Base-by-base conservation (phyloP, 2,113 vertebrate genomes). In the Ciconia maguari region DNA sequence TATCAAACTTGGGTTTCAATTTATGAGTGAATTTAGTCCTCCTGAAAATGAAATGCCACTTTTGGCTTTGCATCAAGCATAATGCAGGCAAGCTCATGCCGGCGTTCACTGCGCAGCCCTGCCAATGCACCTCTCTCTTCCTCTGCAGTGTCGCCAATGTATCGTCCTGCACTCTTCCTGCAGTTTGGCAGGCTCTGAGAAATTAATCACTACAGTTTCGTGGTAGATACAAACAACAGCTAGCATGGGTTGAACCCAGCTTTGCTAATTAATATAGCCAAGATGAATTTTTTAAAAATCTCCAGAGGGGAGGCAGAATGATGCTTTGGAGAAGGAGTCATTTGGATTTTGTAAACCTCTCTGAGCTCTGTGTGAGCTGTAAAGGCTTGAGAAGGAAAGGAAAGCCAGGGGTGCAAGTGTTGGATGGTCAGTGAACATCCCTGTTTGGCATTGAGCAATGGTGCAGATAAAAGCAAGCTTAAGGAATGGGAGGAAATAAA, bases 31-130 rank as follows among this genome's bases (percentile, higher is more conserved):
- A 20, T 78, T 44, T 51, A 62, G 58, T 36, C 60, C 66, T 79
- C 32, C 57, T 76, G 76, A 29, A 86, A 57, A 38, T 3, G 34
- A 54, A 83, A 26, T 2, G 1, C 29, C 2, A 3, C 34, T 66
- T 48, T 11, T 82, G 75, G 79, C 79, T 75, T 60, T 66, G 42
- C 57, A 17, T 61, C 57, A 62, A 36, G 80, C 72, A 48, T 7
- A 3, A 57, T 46, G 58, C 84, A 32, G 38, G 71, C 27, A 16
- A 29, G 30, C 21, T 64, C 44, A 2, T 6, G 58, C 44, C 1
- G 1, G 11, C 2, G 0, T 29, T 52, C 22, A 4, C 44, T 6
- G 0, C 1, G 2, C 89, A 52, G 42, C 42, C 49, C 60, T 75
- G 36, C 29, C 29, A 13, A 0, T 6, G 21, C 38, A 11, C 13